Percentiles rank a stretch among this genome's conserved stretches.
phyloP scores from a whole-genome alignment of 2,888 invertebrate species.

The Nomada ruficornis region DNA sequence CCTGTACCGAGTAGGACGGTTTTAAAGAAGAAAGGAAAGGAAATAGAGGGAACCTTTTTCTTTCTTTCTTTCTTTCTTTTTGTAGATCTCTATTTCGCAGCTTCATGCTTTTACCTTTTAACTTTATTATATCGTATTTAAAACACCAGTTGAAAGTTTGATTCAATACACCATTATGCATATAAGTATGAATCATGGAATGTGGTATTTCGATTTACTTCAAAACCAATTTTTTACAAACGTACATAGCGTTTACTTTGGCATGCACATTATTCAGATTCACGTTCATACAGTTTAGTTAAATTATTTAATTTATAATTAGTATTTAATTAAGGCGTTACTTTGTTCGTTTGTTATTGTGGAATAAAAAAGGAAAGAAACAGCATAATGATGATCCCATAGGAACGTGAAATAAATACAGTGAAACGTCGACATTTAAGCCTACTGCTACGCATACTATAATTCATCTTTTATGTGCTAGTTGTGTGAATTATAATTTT shows the following conservation, averaged over 20 bases:
- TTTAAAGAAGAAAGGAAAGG: conserved; percentile 21
- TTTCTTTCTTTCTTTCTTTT: conserved; percentile 39
- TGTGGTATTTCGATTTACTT: conserved; percentile 43
- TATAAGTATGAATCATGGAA: conserved; percentile 9
- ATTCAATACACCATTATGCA: conserved; percentile 6
- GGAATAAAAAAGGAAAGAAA: conserved; percentile 41
- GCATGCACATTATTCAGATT: conserved; percentile 16
- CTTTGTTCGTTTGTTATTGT: conserved; percentile 51
- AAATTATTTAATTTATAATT: conserved; percentile 57
- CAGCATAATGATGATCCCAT: conserved; percentile 16
- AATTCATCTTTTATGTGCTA: conserved; percentile 36
- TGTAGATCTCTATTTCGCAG: conserved; percentile 36
- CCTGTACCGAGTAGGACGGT: conserved; percentile 58
- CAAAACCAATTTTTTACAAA: conserved; percentile 5
- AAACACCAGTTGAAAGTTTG: conserved; percentile 13
- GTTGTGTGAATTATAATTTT: conserved; percentile 51
- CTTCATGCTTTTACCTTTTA: conserved; percentile 34
- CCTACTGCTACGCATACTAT: conserved; percentile 23
- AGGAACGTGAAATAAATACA: conserved; percentile 22
- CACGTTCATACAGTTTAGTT: conserved; percentile 21
- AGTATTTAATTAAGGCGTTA: conserved; percentile 42
- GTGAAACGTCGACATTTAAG: conserved; percentile 22
- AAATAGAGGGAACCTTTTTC: conserved; percentile 12
- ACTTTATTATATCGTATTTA: conserved; percentile 26
- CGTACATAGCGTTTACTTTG: conserved; percentile 26